Conservation (phyloP, 2,113 vertebrate genomes). For the Bufo gargarizans region DNA sequence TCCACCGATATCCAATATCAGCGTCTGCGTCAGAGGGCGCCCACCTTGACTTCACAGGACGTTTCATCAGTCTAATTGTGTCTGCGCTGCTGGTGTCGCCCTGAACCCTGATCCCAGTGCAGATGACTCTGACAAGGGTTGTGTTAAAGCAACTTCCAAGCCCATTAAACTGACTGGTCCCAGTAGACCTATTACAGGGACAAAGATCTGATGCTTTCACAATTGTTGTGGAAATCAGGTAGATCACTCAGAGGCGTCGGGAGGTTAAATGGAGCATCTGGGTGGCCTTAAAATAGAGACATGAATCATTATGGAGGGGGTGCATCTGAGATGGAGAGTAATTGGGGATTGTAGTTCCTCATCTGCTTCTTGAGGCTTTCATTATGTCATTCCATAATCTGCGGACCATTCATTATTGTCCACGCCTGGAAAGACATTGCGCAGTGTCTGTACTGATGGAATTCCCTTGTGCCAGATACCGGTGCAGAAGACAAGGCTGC, state of each 20-base stretch:
- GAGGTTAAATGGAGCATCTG: conserved; percentile 3
- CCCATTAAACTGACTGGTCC: conserved; percentile 20
- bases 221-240: not conserved
- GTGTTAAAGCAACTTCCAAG: accelerated
- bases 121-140: conserved; percentile 52
- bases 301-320: not conserved
- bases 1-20: too few species aligned
- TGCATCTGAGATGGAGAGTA: not conserved
- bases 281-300: not conserved
- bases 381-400: not conserved
- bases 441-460: not conserved
- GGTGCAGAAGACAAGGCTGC: not conserved
- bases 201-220: conserved; percentile 7
- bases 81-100: not conserved
- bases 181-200: conserved; percentile 6
- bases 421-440: not conserved
- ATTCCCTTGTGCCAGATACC: not conserved
- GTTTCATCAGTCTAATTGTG: conserved; percentile 32
- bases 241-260: not conserved
- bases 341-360: conserved; percentile 10
- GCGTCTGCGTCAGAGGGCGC: not conserved
- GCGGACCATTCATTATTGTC: not conserved
- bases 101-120: conserved; percentile 42
- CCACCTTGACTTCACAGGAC: not conserved
- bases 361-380: not conserved